Percentiles rank a stretch among this genome's conserved stretches.
Evolutionary conservation across 2,113 vertebrate species (phyloP).

Genomic region (Alaudala cheleensis): DNA sequence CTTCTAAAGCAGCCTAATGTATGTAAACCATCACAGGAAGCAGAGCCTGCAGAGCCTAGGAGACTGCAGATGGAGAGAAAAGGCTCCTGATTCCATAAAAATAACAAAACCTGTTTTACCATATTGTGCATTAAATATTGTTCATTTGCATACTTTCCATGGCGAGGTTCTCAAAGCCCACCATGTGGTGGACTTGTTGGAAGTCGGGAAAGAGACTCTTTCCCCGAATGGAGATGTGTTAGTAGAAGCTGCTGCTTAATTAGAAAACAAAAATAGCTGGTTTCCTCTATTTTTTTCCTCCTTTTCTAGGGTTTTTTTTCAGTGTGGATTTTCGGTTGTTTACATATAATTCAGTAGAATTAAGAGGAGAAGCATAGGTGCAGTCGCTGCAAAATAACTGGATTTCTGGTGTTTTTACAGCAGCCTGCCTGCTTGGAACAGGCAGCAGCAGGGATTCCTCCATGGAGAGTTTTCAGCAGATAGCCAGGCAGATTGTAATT

Average conservation of each 20-base stretch:
- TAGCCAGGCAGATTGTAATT: conserved; percentile 42
- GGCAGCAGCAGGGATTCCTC: conserved; percentile 16
- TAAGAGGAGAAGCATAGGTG: not conserved
- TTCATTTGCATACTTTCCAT: conserved; percentile 65
- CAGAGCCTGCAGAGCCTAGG: not conserved
- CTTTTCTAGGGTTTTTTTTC: not conserved
- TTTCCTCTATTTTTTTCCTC: not conserved
- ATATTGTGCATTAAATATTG: conserved; percentile 67
- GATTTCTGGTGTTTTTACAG: not conserved
- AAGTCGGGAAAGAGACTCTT: conserved; percentile 38
- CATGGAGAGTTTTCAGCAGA: not conserved
- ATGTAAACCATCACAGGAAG: conserved; percentile 52
- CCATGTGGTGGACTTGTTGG: conserved; percentile 66
- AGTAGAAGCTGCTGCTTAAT: conserved; percentile 63
- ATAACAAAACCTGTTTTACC: conserved; percentile 69
- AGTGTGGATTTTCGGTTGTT: not conserved
- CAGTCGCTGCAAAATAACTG: not conserved
- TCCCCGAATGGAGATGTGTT: conserved; percentile 55
- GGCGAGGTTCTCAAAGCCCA: conserved; percentile 55
- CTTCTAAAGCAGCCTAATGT: conserved; percentile 44
- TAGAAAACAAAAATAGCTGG: conserved; percentile 47
- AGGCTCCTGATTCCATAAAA: conserved; percentile 65
- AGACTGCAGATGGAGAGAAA: conserved; percentile 69
- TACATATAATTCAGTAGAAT: not conserved
- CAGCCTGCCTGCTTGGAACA: conserved; percentile 22